These are phyloP conservation scores for Epicauta chinensis DNA, from an alignment of 1,140 invertebrate genomes.

Conservation along the genomic window DNA sequence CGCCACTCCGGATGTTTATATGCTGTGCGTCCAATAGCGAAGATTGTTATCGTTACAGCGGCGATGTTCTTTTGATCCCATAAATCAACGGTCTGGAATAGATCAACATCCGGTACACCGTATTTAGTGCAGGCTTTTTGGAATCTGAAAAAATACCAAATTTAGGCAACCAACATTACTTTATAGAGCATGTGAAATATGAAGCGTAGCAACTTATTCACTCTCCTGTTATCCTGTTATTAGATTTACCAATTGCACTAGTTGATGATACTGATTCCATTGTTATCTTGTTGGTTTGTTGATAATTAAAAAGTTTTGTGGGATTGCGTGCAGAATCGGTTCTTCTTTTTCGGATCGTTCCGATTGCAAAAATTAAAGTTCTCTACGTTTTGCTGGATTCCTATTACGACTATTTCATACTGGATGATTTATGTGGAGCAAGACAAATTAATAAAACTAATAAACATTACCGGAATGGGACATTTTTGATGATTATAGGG, in stretches of 20 bases:
- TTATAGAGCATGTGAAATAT: not conserved
- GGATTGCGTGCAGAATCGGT: too few relatives aligned
- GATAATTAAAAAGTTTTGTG: conserved; percentile 16
- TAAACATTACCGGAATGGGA: not conserved
- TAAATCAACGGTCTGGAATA: conserved; percentile 92
- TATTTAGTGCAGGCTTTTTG: conserved; percentile 80
- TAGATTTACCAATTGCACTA: conserved; percentile 34
- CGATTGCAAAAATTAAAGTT: not conserved
- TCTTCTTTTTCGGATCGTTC: too few relatives aligned
- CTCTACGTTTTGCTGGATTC: conserved; percentile 15
- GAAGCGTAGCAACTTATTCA: not conserved
- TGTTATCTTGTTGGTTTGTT: too few relatives aligned
- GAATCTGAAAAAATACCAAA: conserved; percentile 56
- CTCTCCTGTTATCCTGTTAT: conserved; percentile 20
- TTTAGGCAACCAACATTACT: conserved; percentile 9
- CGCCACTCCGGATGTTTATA: conserved; percentile 83
- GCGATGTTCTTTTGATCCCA: conserved; percentile 91
- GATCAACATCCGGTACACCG: conserved; percentile 81
- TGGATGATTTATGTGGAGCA: conserved; percentile 38
- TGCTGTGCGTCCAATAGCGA: conserved; percentile 79
- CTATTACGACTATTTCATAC: conserved; percentile 27
- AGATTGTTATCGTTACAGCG: conserved; percentile 80
- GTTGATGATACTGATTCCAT: conserved; percentile 34
- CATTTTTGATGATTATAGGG: conserved; percentile 1
- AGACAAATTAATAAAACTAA: conserved; percentile 13